These are phyloP conservation scores for Spilarctia lutea DNA, from an alignment of 2,888 invertebrate species.

Conservation along the genomic window DNA sequence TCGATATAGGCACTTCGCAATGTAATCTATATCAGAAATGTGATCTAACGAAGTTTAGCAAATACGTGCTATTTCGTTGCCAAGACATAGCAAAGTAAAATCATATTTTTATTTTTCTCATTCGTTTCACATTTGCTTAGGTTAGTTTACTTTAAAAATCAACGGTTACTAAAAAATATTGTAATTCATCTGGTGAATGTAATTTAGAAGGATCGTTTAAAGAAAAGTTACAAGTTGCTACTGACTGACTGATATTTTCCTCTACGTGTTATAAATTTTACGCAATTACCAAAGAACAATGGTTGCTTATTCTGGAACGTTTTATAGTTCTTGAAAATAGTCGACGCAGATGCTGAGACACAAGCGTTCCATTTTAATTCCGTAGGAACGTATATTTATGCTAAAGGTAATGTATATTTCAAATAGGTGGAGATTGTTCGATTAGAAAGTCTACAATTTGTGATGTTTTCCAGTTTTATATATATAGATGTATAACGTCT, in stretches of 20 bases:
- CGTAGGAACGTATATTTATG: constrained; percentile 23
- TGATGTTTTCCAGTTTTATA: background rate
- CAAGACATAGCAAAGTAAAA: background rate
- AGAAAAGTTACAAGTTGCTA: background rate
- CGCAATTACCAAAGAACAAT: constrained; percentile 35
- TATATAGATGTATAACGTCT: too few relatives aligned
- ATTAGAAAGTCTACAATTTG: background rate
- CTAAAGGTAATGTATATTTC: background rate
- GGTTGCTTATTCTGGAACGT: constrained; percentile 27
- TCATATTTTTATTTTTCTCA: background rate
- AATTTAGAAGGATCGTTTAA: background rate
- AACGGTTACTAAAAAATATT: background rate
- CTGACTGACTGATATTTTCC: constrained; percentile 17
- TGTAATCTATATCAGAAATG: background rate
- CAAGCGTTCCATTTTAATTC: constrained; percentile 39
- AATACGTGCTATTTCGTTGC: background rate
- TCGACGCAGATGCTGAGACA: constrained; percentile 26
- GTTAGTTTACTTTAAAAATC: background rate
- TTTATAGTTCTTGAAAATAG: constrained; percentile 43
- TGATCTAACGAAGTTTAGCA: background rate
- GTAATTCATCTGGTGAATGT: background rate
- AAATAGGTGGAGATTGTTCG: background rate
- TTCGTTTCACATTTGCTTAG: background rate
- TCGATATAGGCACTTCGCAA: background rate
- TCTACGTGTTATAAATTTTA: constrained; percentile 14